Conservation (phyloP, 2,888 invertebrate species). For the Papilio gigon region DNA sequence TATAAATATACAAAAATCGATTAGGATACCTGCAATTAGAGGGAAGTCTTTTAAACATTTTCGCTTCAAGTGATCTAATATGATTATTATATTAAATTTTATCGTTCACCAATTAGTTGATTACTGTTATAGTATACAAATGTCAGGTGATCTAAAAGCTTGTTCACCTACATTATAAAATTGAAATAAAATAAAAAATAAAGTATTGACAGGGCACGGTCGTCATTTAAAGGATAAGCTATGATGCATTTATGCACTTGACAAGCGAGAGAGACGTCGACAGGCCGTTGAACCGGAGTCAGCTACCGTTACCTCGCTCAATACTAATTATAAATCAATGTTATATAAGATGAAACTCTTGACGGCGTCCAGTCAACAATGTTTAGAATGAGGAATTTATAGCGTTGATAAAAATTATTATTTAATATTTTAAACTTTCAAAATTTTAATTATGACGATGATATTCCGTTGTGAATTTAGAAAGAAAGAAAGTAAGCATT, state of each 20-base stretch:
- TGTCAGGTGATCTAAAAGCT: constrained; percentile 19
- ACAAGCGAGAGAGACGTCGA: constrained; percentile 17
- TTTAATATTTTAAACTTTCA: not conserved
- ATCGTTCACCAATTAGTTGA: constrained; percentile 3
- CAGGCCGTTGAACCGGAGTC: constrained; percentile 18
- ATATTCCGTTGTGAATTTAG: not conserved
- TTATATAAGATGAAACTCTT: constrained; percentile 2
- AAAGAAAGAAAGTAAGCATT: too few relatives aligned
- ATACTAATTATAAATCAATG: constrained; percentile 16
- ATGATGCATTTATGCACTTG: constrained; percentile 25
- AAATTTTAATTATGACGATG: not conserved
- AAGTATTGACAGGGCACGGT: constrained; percentile 2
- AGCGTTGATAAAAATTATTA: not conserved
- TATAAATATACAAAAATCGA: too few relatives aligned
- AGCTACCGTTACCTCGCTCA: constrained; percentile 25
- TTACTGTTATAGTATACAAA: not conserved
- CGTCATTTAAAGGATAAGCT: constrained; percentile 21
- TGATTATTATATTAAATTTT: not conserved
- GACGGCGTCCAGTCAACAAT: not conserved
- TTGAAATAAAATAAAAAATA: constrained; percentile 1
- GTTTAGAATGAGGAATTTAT: not conserved
- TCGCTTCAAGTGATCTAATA: too few relatives aligned
- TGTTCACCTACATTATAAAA: constrained; percentile 21
- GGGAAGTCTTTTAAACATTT: too few relatives aligned
- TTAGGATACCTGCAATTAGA: too few relatives aligned